phyloP scores from a whole-genome alignment of 2,888 invertebrate genomes.

The Ditylenchus weischeri region DNA sequence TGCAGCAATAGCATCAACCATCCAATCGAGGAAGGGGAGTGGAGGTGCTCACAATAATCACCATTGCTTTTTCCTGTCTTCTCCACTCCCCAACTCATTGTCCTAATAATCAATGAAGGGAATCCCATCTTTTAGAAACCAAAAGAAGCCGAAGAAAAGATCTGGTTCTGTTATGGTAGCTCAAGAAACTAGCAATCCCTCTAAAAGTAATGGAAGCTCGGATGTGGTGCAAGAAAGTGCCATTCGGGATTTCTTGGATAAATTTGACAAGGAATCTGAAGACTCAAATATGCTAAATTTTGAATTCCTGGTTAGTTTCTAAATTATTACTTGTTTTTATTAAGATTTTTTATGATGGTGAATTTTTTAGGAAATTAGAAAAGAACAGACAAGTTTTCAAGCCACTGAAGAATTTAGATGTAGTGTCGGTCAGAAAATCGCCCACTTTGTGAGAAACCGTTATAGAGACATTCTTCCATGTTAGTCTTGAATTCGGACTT shows the following conservation, averaged over 20 bases:
- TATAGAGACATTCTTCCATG: conserved; percentile 54
- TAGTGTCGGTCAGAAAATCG: conserved; percentile 9
- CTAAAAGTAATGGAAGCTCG: neutral
- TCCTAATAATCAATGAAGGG: too few relatives aligned
- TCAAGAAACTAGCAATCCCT: neutral
- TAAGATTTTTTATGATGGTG: neutral
- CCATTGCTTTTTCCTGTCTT: too few relatives aligned
- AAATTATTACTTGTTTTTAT: neutral
- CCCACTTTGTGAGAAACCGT: conserved; percentile 38
- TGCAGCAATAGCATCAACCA: too few relatives aligned
- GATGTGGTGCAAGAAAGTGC: neutral
- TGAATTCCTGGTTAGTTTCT: conserved; percentile 11
- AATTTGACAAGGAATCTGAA: conserved; percentile 6
- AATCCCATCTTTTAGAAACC: too few relatives aligned
- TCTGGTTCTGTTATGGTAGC: conserved; percentile 1
- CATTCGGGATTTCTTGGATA: conserved; percentile 3
- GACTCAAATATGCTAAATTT: conserved; percentile 8
- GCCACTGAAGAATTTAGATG: conserved; percentile 1
- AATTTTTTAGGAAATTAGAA: conserved; percentile 12
- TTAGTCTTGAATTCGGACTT: conserved; percentile 27
- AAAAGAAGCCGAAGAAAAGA: too few relatives aligned
- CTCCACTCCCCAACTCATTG: too few relatives aligned
- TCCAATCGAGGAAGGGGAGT: too few relatives aligned
- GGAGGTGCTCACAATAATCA: too few relatives aligned
- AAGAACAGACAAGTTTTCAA: conserved; percentile 12